A percentile compares a stretch with the other conserved stretches of the same genome.
Conservation (phyloP, 2,888 invertebrate genomes). For the Rambutsinella grinnellia region DNA sequence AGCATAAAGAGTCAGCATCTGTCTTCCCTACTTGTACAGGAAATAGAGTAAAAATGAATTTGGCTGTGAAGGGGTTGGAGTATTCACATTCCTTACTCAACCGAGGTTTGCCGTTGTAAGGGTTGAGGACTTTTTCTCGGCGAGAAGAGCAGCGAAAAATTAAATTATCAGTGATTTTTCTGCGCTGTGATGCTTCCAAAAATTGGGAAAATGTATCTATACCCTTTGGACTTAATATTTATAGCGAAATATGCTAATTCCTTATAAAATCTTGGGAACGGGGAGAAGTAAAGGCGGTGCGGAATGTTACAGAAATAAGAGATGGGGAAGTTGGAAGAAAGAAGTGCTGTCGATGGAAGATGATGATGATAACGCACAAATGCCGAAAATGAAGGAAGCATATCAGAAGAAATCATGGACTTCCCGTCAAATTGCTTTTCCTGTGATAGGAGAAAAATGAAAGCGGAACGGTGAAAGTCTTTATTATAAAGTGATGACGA, state of each 20-base stretch:
- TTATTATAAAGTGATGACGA: no score
- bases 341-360: not conserved
- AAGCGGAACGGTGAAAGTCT: no score
- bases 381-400: not conserved
- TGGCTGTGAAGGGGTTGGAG: slow-evolving; percentile 18
- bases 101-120: no score
- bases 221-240: no score
- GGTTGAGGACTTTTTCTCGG: no score
- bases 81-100: slow-evolving; percentile 19
- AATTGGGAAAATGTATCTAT: not conserved
- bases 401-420: no score
- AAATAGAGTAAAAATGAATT: slow-evolving; percentile 43
- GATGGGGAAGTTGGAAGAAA: not conserved
- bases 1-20: slow-evolving; percentile 1
- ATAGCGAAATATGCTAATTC: no score
- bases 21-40: not conserved
- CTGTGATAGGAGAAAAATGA: no score
- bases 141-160: slow-evolving; percentile 31
- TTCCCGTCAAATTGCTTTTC: no score
- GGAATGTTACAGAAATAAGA: not conserved
- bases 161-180: slow-evolving; percentile 50
- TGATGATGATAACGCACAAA: not conserved
- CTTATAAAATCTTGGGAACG: not conserved
- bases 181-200: not conserved
- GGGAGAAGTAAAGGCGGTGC: not conserved